Base-by-base conservation (phyloP, 2,797 vertebrate species). In the Apodemus agrarius region DNA sequence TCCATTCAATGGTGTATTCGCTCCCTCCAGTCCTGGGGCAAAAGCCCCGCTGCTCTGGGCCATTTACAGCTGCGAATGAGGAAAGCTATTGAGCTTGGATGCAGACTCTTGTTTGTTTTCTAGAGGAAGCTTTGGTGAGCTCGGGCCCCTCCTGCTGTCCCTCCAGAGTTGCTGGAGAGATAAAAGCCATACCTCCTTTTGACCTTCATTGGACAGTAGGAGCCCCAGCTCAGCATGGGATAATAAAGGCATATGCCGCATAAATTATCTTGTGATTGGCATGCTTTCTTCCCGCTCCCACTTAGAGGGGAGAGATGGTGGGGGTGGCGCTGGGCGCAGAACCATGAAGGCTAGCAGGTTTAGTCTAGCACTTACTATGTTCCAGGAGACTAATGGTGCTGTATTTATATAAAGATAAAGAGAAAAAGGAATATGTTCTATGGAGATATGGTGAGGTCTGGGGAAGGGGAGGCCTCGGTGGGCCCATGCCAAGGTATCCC, bases 181-280 rank as follows among this genome's bases (percentile, higher is more conserved):
- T 98, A 94, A 98, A 98, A 98, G 97, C 97, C 96, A 57, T 88
- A 61, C 95, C 95, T 97, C 95, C 97, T 96, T 97, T 95, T 96
- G 97, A 97, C 97, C 97, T 97, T 95, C 97, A 95, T 79, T 97
- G 97, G 98, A 92, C 97, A 97, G 97, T 97, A 93, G 97, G 91
- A 96, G 90, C 89, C 90, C 94, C 52, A 11, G 80, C 96, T 87
- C 97, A 78, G 97, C 80, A 43, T 95, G 96, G 93, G 96, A 96
- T 97, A 95, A 96, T 98, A 92, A 97, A 97, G 95, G 98, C 97
- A 97, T 96, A 98, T 54, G 90, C 94, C 7, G 96, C 92, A 96
- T 98, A 97, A 95, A 97, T 98, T 97, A 98, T 12, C 94, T 31
- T 0, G 19, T 97, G 96, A 98, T 96, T 97, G 97, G 97, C 97